Conservation (phyloP, 2,888 invertebrate genomes). For the Mamestra brassicae region DNA sequence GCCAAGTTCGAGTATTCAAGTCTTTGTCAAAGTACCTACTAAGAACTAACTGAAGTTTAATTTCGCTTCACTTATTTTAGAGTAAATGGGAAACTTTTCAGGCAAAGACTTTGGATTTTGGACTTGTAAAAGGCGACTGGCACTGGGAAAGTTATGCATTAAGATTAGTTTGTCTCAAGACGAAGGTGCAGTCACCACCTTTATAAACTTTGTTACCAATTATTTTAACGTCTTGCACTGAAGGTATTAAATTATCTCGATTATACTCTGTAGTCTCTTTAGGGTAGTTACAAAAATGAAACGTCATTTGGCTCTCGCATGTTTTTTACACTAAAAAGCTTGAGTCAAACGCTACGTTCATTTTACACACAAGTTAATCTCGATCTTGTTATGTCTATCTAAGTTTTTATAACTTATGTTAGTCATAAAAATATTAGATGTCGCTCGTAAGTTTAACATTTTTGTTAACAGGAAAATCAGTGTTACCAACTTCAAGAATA, state of each 20-base stretch:
- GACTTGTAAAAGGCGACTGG: background rate
- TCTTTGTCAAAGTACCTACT: conserved; percentile 44
- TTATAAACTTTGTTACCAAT: conserved; percentile 2
- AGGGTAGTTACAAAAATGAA: conserved; percentile 19
- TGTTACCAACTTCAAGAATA: conserved; percentile 40
- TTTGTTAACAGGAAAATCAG: conserved; percentile 23
- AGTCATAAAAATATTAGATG: conserved; percentile 11
- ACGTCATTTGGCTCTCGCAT: background rate
- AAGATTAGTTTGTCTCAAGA: background rate
- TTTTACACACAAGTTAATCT: conserved; percentile 8
- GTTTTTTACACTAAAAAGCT: background rate
- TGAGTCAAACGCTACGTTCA: background rate
- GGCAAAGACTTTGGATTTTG: background rate
- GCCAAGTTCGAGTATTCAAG: conserved; percentile 41
- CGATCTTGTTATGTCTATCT: background rate
- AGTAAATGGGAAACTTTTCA: conserved; percentile 20
- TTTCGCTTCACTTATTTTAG: conserved; percentile 37
- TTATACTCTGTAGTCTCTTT: conserved; percentile 4
- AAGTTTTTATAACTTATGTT: background rate
- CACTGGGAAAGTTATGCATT: conserved; percentile 41
- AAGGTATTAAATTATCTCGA: conserved; percentile 1
- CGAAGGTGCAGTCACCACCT: conserved; percentile 16
- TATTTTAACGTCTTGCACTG: conserved; percentile 14
- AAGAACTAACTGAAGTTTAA: conserved; percentile 32
- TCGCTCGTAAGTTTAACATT: conserved; percentile 8